A percentile compares a stretch with the other conserved stretches of the same genome.
Evolutionary conservation across 2,888 invertebrate species (phyloP).

Genomic region (Spilosoma lubricipeda): DNA sequence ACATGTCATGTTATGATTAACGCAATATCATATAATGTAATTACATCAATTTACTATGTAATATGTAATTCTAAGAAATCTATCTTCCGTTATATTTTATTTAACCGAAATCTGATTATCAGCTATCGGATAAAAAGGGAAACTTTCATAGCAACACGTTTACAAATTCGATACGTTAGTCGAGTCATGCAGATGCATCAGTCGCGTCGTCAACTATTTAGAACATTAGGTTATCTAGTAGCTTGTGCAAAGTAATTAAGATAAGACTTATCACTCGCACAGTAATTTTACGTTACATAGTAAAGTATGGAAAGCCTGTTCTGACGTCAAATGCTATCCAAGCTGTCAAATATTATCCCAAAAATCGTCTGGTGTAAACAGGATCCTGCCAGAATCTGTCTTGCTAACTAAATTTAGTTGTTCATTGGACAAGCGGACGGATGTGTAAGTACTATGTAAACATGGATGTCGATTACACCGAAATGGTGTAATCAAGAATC

Average conservation of each 20-base stretch:
- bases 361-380: slow-evolving; percentile 18
- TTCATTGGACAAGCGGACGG: slow-evolving; percentile 32
- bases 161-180: neutral
- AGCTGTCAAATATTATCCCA: slow-evolving; percentile 5
- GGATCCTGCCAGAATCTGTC: slow-evolving; percentile 38
- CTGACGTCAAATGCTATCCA: too few species aligned
- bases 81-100: too few species aligned
- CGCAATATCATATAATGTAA: neutral
- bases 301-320: too few species aligned
- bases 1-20: neutral
- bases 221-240: neutral
- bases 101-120: too few species aligned
- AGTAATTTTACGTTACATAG: too few species aligned
- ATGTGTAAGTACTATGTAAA: slow-evolving; percentile 36
- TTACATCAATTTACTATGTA: neutral
- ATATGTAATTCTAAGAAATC: too few species aligned
- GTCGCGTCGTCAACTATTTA: neutral
- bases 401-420: slow-evolving; percentile 29
- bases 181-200: neutral
- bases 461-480: slow-evolving; percentile 9
- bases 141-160: neutral
- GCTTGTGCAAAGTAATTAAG: neutral
- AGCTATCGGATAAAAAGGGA: too few species aligned
- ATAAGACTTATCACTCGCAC: neutral
- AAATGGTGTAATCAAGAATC: slow-evolving; percentile 26